phyloP scores from a whole-genome alignment of 1,140 invertebrate species.

The Cydia pomonella region DNA sequence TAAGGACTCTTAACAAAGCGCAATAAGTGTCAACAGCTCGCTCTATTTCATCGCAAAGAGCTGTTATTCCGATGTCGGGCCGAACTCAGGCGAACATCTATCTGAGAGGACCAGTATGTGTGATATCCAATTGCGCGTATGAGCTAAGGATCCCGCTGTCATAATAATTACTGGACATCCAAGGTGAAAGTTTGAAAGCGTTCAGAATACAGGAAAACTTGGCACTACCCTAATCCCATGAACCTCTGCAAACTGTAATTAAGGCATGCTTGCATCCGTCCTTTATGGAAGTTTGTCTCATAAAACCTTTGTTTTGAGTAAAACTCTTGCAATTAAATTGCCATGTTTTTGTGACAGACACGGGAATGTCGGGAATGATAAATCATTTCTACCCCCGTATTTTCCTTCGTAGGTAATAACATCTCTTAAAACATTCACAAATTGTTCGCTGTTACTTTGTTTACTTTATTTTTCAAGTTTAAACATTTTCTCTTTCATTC shows the following conservation, averaged over 20 bases:
- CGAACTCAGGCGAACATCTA: not conserved
- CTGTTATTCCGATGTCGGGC: not conserved
- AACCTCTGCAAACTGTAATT: slow-evolving; percentile 66
- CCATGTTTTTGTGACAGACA: slow-evolving; percentile 33
- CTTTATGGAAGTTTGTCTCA: slow-evolving; percentile 49
- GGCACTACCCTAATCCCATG: slow-evolving; percentile 52
- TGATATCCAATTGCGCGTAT: not conserved
- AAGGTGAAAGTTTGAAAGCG: not conserved
- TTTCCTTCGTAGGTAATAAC: slow-evolving; percentile 7
- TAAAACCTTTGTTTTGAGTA: slow-evolving; percentile 55
- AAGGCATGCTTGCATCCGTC: slow-evolving; percentile 70
- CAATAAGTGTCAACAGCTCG: slow-evolving; percentile 29
- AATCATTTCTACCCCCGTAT: slow-evolving; percentile 16
- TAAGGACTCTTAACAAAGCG: slow-evolving; percentile 2
- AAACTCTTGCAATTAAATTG: slow-evolving; percentile 58
- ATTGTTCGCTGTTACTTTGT: slow-evolving; percentile 8
- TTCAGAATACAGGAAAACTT: not conserved
- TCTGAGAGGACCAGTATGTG: not conserved
- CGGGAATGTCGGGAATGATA: slow-evolving; percentile 19
- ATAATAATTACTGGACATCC: not conserved
- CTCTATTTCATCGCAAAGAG: slow-evolving; percentile 18
- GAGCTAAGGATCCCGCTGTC: not conserved
- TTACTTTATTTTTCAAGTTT: not conserved
- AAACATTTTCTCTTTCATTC: not conserved
- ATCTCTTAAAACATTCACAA: not conserved